Evolutionary conservation across 2,113 vertebrate genomes (phyloP), one percentile per base, ranked within the genome.

Genomic region (Tympanuchus pallidicinctus): DNA sequence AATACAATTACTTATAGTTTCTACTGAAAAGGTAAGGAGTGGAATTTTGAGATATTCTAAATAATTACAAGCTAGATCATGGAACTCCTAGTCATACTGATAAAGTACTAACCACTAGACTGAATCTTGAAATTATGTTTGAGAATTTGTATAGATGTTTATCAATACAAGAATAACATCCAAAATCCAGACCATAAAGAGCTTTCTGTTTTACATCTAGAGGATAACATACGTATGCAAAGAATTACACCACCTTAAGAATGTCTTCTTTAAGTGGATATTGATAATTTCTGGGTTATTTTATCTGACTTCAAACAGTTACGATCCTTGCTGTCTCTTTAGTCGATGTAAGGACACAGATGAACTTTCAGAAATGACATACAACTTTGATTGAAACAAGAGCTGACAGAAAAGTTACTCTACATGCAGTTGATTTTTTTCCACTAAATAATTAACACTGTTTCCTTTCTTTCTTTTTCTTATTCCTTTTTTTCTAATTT

Each of bases 301-400:
- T 76, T 70, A 38, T 36, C 19, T 66, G 30, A 57, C 13, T 87
- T 73, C 40, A 47, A 54, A 91, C 25, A 52, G 8, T 86, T 42
- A 72, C 11, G 3, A 79, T 22, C 22, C 15, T 87, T 82, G 13
- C 3, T 63, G 10, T 89, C 57, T 87, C 77, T 82, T 85, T 40
- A 91, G 71, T 59, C 27, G 59, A 47, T 28, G 50, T 11, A 69
- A 74, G 42, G 38, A 83, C 43, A 73, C 24, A 84, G 38, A 76
- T 42, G 12, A 88, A 71, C 18, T 9, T 83, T 80, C 59, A 89
- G 42, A 83, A 14, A 12, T 72, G 56, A 71, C 42, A 30, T 13
- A 30, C 8, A 28, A 48, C 91, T 92, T 85, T 95, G 13, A 86
- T 80, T 92, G 84, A 88, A 94, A 90, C 10, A 69, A 30, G 30